Base-by-base conservation (phyloP, 2,888 invertebrate genomes). In the Meteorus colon region DNA sequence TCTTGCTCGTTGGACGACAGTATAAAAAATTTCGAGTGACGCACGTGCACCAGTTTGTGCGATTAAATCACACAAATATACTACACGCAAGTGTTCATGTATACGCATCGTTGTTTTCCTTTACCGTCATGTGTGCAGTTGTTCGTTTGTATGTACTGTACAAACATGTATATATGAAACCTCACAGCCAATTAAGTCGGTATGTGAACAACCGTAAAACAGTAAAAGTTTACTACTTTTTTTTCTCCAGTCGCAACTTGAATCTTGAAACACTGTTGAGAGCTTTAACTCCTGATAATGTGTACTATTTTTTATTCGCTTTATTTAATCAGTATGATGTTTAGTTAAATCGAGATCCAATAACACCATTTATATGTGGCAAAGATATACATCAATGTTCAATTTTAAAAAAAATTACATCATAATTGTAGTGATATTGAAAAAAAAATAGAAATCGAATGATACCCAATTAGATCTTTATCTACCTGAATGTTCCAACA, bases 1-100 rank as follows among this genome's bases (percentile, higher is more conserved):
- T 76, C 74, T 59, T 31, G 69, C 72, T 51, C 27, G 69, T 45
- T 31, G 71, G 74, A 76, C 70, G 66, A 66, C n/a, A 72, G 65
- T 51, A 34, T 68, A 66, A 65, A 73, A 75, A 79, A 73, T 74
- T 69, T 72, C 45, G 60, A 69, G 59, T 59, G 62, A 77, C 76
- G 74, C 79, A 79, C 76, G 74, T 76, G 75, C 74, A 68, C 34
- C 48, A 48, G 48, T 65, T 65, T 55, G 31, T 51, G 31, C 62
- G 68, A 68, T 48, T 31, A 27, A 45, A 66, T 24, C 41, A 68
- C 48, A 68, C 48, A n/a, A 51, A 41, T 27, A 27, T 34, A 45
- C 19, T 14, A 45, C 66, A 37, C 19, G 16, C 24, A 24, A 45
- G 31, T 16, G 24, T 34, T 24, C 24, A 34, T 41, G 29, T 41